These are phyloP conservation scores for Cygnus buccinator DNA, from an alignment of 2,113 vertebrate genomes.

Conservation along the genomic window DNA sequence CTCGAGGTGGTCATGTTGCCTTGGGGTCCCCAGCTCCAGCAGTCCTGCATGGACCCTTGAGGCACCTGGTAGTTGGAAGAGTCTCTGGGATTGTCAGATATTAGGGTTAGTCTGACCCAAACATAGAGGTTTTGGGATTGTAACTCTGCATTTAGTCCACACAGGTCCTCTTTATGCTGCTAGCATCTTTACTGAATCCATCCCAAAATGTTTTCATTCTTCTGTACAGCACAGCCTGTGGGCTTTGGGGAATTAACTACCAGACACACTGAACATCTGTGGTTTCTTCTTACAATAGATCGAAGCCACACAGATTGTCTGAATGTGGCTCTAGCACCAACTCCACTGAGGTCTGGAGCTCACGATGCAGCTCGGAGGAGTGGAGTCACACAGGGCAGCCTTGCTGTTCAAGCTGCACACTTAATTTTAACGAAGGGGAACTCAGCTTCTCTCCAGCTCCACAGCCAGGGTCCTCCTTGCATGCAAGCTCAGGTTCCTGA, in stretches of 20 bases:
- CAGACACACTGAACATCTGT: background rate
- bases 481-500: background rate
- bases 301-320: background rate
- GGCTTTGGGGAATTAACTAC: background rate
- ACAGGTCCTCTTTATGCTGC: background rate
- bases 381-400: background rate
- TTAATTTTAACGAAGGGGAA: background rate
- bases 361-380: background rate
- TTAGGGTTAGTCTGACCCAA: background rate
- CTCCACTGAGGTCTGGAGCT: background rate
- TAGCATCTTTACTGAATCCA: background rate
- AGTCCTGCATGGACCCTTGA: background rate
- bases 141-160: background rate
- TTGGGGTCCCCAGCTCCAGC: background rate
- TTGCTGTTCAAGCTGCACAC: accelerated
- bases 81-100: background rate
- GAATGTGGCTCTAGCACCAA: background rate
- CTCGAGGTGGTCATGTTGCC: background rate
- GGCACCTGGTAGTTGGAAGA: background rate
- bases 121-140: background rate
- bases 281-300: background rate
- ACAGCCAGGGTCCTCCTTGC: background rate
- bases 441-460: background rate
- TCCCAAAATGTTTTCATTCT: background rate
- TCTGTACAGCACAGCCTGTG: background rate